Conservation (phyloP, 1,140 invertebrate species). For the Papilio xuthus region DNA sequence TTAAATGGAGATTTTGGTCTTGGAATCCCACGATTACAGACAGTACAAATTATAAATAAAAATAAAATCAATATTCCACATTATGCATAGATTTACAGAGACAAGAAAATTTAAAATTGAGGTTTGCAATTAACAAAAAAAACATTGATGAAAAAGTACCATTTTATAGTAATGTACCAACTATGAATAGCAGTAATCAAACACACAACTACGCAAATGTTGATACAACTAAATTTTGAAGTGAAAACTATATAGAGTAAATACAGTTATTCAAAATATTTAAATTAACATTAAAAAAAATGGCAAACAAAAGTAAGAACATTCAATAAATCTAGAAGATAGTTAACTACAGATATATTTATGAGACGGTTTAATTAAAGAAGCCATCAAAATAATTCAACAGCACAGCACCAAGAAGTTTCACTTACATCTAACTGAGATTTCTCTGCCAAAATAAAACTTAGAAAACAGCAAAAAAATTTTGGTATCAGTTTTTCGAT, state of each 20-base stretch:
- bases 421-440: slow-evolving; percentile 3
- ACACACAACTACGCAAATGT: too few relatives aligned
- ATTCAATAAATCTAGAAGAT: background rate
- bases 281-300: background rate
- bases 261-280: background rate
- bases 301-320: background rate
- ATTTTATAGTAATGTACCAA: too few relatives aligned
- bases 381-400: slow-evolving; percentile 22
- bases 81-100: too few relatives aligned
- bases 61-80: too few relatives aligned
- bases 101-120: too few relatives aligned
- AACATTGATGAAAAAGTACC: too few relatives aligned
- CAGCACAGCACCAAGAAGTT: slow-evolving; percentile 21
- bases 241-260: background rate
- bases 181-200: too few relatives aligned
- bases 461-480: background rate
- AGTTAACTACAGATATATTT: background rate
- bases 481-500: background rate
- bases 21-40: too few relatives aligned
- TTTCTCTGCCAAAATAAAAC: background rate
- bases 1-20: too few relatives aligned
- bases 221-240: background rate
- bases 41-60: too few relatives aligned
- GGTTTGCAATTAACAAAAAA: too few relatives aligned
- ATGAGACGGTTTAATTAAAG: background rate